Base-by-base conservation (phyloP, 2,113 vertebrate genomes). In the Pseudopipra pipra region DNA sequence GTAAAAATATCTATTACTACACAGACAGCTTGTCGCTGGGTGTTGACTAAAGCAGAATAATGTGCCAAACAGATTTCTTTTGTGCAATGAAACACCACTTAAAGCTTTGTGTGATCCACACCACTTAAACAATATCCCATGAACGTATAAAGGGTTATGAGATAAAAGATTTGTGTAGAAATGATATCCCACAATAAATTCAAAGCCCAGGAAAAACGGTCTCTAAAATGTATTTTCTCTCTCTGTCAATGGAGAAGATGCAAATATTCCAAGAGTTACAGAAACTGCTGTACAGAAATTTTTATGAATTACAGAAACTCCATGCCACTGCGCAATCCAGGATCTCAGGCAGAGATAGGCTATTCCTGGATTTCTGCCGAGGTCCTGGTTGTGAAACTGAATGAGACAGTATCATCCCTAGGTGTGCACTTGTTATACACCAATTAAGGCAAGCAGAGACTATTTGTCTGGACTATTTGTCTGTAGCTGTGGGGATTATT, bases 401-500 rank as follows among this genome's bases (percentile, higher is more conserved):
- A 44, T 8, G n/a, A 83, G 55, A 67, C 43, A 13, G 10, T 52
- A 81, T 88, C 61, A 85, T 56, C 7, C 12, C 52, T 86, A 93
- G 59, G 33, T 86, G 72, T 92, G 68, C 72, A 61, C 59, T 93
- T 90, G 63, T 84, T 88, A 41, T 16, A 86, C 39, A 73, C 3
- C 39, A 73, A 20, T 77, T 80, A 47, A 87, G 37, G 75, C 41
- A 89, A 66, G 41, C 55, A 74, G 72, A 92, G 87, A 61, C 85
- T 73, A 33, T 56, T 28, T 83, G 82, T 85, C 90, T 93, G 33
- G 87, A 56, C 85, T 73, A 33, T 56, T 31, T 87, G 82, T 83
- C 90, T 93, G 35, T 90, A 89, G 63, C 63, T 87, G 22, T 90
- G 46, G 62, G 75, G 68, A 77, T 80, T 85, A 74, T 51, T 95